Percentiles rank a stretch among this genome's conserved stretches.
Conservation (phyloP, 2,797 vertebrate genomes). For the Cygnus olor region DNA sequence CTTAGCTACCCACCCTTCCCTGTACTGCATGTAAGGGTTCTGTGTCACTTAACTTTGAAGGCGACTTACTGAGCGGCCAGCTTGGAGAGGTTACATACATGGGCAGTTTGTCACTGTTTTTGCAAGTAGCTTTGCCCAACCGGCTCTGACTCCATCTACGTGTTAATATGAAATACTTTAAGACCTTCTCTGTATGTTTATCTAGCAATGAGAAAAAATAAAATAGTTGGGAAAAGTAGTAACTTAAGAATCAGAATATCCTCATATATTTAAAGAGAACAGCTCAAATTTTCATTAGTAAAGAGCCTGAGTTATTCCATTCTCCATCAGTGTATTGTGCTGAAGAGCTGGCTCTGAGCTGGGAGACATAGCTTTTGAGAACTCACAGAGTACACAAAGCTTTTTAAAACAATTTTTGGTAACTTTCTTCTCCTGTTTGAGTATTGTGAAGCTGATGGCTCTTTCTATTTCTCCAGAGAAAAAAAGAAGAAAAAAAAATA, state of each 20-base stretch:
- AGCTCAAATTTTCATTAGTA: neutral
- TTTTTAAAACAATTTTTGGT: neutral
- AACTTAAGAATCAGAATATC: neutral
- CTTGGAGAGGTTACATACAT: neutral
- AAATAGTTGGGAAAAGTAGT: neutral
- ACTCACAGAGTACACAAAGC: neutral
- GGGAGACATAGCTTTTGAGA: neutral
- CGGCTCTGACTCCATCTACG: neutral
- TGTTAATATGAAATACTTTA: neutral
- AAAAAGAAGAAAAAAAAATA: conserved; percentile 22
- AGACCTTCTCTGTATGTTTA: neutral
- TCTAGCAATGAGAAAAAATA: neutral
- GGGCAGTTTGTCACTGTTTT: neutral
- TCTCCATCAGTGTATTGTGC: neutral
- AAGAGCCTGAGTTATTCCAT: neutral
- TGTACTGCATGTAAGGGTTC: neutral
- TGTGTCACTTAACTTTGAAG: neutral
- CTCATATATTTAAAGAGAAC: neutral
- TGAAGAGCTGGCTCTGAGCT: neutral
- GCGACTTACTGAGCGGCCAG: neutral
- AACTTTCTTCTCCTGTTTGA: neutral
- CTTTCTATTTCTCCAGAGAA: conserved; percentile 8
- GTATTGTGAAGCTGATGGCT: neutral
- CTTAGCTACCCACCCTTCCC: neutral
- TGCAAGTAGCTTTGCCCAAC: neutral